These are phyloP conservation scores for Altica lythri DNA, from an alignment of 2,888 invertebrate species.

Conservation along the genomic window DNA sequence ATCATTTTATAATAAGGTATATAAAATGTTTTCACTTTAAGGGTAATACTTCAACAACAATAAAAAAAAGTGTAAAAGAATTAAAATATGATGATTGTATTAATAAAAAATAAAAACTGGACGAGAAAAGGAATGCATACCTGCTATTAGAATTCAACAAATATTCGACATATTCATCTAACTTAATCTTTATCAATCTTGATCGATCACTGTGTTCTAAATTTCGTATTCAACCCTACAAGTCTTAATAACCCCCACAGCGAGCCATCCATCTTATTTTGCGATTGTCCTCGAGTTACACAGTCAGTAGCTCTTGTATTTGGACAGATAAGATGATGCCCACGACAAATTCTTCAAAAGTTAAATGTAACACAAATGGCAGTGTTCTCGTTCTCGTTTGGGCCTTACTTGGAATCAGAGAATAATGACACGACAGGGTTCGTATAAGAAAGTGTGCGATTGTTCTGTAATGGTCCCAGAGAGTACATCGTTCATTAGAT, in stretches of 20 bases:
- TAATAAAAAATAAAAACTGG: no score
- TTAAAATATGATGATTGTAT: no score
- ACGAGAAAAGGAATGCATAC: no score
- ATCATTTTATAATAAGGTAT: no score
- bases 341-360: constrained; percentile 23
- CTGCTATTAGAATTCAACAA: neutral
- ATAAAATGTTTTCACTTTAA: no score
- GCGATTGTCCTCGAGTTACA: constrained; percentile 24
- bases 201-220: constrained; percentile 18
- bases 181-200: constrained; percentile 9
- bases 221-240: constrained; percentile 7
- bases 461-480: constrained; percentile 39
- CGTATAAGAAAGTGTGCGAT: constrained; percentile 35
- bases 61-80: no score
- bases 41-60: no score
- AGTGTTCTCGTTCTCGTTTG: constrained; percentile 10
- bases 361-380: constrained; percentile 28
- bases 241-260: constrained; percentile 13
- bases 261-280: constrained; percentile 21
- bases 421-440: constrained; percentile 29
- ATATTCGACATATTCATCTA: neutral
- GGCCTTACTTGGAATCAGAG: constrained; percentile 32
- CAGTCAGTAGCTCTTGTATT: constrained; percentile 41
- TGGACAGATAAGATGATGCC: constrained; percentile 40
- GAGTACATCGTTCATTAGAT: constrained; percentile 44